Percentiles rank a stretch among this genome's conserved stretches.
Evolutionary conservation across 1,140 invertebrate genomes (phyloP).

Genomic region (Schlechtendalia chinensis): DNA sequence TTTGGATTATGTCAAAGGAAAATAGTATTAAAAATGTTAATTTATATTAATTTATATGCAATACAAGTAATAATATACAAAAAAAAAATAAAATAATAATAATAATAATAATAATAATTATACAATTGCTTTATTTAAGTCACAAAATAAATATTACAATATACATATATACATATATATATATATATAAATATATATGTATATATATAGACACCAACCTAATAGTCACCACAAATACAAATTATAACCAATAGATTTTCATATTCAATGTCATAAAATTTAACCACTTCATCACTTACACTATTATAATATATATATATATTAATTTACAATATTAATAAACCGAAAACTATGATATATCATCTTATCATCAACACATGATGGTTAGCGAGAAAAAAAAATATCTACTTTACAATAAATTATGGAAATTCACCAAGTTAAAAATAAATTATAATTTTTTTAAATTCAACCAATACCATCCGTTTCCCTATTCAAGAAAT

Average conservation of each 20-base stretch:
- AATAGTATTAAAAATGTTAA: slow-evolving; percentile 38
- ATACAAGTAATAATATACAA: slow-evolving; percentile 49
- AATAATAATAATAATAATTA: too few relatives aligned
- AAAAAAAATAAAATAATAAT: background rate
- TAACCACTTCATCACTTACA: slow-evolving; percentile 4
- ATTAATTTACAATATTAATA: slow-evolving; percentile 38
- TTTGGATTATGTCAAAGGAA: slow-evolving; percentile 14
- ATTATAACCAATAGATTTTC: slow-evolving; percentile 42
- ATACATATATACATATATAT: background rate
- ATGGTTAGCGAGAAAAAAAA: slow-evolving; percentile 29
- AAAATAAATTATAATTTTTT: slow-evolving; percentile 30
- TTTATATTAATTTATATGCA: slow-evolving; percentile 7
- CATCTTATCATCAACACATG: slow-evolving; percentile 29
- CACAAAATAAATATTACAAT: slow-evolving; percentile 47
- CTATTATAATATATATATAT: slow-evolving; percentile 28
- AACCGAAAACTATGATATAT: slow-evolving; percentile 22
- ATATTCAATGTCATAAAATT: slow-evolving; percentile 1
- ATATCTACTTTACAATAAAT: slow-evolving; percentile 46
- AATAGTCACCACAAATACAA: slow-evolving; percentile 41
- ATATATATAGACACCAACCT: slow-evolving; percentile 36
- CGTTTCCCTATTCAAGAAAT: slow-evolving; percentile 43
- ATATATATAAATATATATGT: too few relatives aligned
- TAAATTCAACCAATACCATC: slow-evolving; percentile 42
- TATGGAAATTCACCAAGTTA: slow-evolving; percentile 42
- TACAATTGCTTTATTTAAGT: slow-evolving; percentile 42